These are phyloP conservation scores for Acronicta psi DNA, from an alignment of 2,888 invertebrate species.

Conservation along the genomic window DNA sequence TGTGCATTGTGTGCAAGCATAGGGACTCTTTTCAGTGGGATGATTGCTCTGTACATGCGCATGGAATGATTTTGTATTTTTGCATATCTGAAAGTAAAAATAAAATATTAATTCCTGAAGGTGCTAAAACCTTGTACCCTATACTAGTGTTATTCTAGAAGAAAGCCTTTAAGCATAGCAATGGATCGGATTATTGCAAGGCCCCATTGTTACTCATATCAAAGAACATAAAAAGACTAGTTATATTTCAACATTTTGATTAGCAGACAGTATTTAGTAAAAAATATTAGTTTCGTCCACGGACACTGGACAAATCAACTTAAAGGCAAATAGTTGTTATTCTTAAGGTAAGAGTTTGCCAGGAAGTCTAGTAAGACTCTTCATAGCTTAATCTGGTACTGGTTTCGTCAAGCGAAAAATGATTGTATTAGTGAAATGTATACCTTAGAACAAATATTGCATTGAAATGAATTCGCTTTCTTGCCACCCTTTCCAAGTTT, in stretches of 20 bases:
- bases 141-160: too few relatives aligned
- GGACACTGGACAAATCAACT: too few relatives aligned
- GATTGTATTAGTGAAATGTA: neutral
- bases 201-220: too few relatives aligned
- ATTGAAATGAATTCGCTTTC: slow-evolving; percentile 44
- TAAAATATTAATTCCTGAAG: neutral
- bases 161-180: too few relatives aligned
- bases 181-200: too few relatives aligned
- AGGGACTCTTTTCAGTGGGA: slow-evolving; percentile 32
- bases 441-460: slow-evolving; percentile 65
- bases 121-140: neutral
- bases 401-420: neutral
- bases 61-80: slow-evolving; percentile 61
- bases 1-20: slow-evolving; percentile 80
- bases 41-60: slow-evolving; percentile 67
- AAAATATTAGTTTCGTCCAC: too few relatives aligned
- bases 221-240: too few relatives aligned
- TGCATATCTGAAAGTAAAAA: slow-evolving; percentile 70
- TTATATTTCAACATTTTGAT: too few relatives aligned
- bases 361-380: neutral
- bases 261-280: too few relatives aligned
- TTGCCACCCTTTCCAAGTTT: slow-evolving; percentile 21
- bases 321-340: too few relatives aligned
- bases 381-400: neutral
- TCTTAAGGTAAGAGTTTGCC: too few relatives aligned